Evolutionary conservation across 2,113 vertebrate species (phyloP).

Genomic region (Gymnarchus niloticus): DNA sequence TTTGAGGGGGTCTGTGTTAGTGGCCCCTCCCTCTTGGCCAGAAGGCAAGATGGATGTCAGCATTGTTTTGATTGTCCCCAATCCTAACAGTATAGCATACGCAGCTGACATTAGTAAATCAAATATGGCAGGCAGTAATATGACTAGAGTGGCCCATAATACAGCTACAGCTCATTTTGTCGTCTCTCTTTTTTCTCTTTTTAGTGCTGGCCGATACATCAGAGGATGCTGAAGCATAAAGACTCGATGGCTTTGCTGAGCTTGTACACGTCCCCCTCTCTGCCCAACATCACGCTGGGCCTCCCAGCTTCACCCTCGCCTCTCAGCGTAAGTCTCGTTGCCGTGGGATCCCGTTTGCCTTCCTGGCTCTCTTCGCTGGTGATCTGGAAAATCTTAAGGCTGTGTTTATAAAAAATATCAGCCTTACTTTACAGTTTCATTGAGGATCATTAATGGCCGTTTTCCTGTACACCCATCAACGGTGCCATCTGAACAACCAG

Average conservation of each 20-base stretch:
- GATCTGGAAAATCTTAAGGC: not conserved
- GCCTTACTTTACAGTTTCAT: not conserved
- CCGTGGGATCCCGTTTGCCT: not conserved
- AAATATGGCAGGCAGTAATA: not conserved
- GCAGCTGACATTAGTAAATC: not conserved
- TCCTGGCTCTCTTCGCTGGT: not conserved
- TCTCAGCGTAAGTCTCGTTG: conserved; percentile 74
- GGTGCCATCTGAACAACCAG: conserved; percentile 36
- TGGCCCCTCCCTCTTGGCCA: not conserved
- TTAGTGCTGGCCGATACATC: conserved; percentile 85
- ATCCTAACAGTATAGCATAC: not conserved
- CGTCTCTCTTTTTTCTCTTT: conserved; percentile 23
- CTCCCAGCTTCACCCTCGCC: conserved; percentile 77
- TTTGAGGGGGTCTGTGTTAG: not conserved
- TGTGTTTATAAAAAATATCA: not conserved
- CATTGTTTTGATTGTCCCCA: not conserved
- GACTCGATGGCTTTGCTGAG: conserved; percentile 86
- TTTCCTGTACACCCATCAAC: not conserved
- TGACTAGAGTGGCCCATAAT: not conserved
- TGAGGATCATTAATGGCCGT: not conserved
- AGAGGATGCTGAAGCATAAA: conserved; percentile 81
- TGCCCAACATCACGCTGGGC: conserved; percentile 93
- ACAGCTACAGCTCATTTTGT: not conserved
- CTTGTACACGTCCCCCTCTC: conserved; percentile 91
- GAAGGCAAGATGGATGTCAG: not conserved